phyloP scores from a whole-genome alignment of 1,140 invertebrate genomes.

The Sogatella furcifera region DNA sequence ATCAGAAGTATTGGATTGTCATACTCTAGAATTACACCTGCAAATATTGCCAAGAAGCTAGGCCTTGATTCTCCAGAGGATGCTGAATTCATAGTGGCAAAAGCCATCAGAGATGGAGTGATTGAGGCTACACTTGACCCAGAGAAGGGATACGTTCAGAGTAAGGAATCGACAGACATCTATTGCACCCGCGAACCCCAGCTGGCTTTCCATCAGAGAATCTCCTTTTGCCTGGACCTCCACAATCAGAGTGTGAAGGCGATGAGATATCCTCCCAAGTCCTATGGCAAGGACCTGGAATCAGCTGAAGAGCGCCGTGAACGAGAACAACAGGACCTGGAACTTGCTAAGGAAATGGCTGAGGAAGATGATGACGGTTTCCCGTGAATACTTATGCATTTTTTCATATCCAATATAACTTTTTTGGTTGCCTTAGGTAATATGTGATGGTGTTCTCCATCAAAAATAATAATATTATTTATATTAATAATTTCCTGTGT shows the following conservation, averaged over 20 bases:
- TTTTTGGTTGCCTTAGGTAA: not conserved
- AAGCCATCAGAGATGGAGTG: constrained; percentile 97
- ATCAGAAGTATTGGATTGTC: constrained; percentile 93
- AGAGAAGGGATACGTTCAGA: constrained; percentile 91
- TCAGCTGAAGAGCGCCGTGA: constrained; percentile 94
- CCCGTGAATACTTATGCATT: constrained; percentile 36
- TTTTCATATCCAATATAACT: not conserved
- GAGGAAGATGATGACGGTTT: constrained; percentile 96
- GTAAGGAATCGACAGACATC: constrained; percentile 92
- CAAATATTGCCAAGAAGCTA: constrained; percentile 89
- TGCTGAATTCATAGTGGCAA: constrained; percentile 98
- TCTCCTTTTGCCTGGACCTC: constrained; percentile 93
- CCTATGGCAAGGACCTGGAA: constrained; percentile 95
- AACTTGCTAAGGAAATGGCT: constrained; percentile 97
- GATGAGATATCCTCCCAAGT: constrained; percentile 98
- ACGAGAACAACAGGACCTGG: constrained; percentile 93
- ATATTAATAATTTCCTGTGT: not conserved
- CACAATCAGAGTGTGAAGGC: constrained; percentile 98
- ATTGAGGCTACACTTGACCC: constrained; percentile 96
- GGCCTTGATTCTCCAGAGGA: constrained; percentile 91
- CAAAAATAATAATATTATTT: not conserved
- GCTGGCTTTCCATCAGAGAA: constrained; percentile 93
- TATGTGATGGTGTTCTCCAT: too few relatives aligned
- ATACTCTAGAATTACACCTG: constrained; percentile 91
- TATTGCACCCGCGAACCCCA: constrained; percentile 96